Evolutionary conservation across 2,113 vertebrate genomes (phyloP).

Genomic region (Geococcyx californianus): DNA sequence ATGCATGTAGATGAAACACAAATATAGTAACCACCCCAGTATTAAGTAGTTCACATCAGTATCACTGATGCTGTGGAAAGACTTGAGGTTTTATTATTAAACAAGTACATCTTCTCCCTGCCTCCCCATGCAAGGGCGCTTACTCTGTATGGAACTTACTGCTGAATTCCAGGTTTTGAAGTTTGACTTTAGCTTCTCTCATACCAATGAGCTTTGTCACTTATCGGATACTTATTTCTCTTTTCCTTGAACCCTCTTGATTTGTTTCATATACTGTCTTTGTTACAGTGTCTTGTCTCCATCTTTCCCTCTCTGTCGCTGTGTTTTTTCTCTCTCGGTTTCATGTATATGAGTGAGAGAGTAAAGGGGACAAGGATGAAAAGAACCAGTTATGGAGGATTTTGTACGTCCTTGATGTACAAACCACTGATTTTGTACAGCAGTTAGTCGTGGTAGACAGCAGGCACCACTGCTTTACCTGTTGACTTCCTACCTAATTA

Average conservation of each 20-base stretch:
- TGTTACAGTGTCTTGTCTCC: background rate
- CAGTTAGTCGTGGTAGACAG: background rate
- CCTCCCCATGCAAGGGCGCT: background rate
- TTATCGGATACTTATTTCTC: background rate
- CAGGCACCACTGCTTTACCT: background rate
- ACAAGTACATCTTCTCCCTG: background rate
- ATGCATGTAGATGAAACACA: background rate
- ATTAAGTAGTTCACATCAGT: background rate
- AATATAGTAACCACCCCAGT: accelerated
- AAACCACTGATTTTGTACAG: background rate
- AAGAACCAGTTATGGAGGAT: background rate
- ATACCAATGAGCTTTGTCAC: background rate
- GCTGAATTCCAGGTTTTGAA: background rate
- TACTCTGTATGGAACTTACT: background rate
- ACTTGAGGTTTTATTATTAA: background rate
- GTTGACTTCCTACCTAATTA: background rate
- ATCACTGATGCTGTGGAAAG: background rate
- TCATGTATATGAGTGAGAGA: background rate
- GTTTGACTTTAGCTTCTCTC: background rate
- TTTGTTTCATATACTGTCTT: background rate
- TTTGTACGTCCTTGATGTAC: background rate
- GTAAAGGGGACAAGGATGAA: background rate
- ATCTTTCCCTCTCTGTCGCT: background rate
- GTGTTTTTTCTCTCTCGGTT: background rate
- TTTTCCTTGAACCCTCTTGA: background rate